Evolutionary conservation across 1,140 invertebrate genomes (phyloP).

Genomic region (Atta texana): DNA sequence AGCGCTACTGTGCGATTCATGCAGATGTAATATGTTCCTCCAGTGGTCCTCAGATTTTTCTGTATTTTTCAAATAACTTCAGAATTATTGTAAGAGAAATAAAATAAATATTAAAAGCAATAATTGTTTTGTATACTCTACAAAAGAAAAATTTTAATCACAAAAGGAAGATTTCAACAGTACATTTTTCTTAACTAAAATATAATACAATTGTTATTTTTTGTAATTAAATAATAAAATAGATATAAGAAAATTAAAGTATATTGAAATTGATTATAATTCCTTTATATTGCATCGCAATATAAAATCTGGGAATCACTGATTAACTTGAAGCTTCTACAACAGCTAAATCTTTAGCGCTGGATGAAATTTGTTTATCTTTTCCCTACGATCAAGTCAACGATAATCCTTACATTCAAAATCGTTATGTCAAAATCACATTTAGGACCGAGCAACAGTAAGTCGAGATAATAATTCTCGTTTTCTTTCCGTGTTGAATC

Average conservation of each 20-base stretch:
- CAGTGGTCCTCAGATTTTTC: conserved; percentile 21
- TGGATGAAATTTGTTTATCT: conserved; percentile 32
- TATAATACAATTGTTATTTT: neutral
- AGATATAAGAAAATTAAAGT: neutral
- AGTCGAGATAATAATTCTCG: neutral
- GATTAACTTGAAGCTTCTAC: conserved; percentile 9
- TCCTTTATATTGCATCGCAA: neutral
- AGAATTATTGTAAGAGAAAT: conserved; percentile 8
- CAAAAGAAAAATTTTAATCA: neutral
- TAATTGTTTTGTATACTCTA: neutral
- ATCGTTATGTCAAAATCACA: conserved; percentile 8
- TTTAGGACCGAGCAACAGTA: conserved; percentile 21
- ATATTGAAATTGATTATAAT: neutral
- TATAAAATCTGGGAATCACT: conserved; percentile 37
- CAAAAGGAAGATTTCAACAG: neutral
- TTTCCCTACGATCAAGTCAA: neutral
- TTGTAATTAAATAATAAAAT: conserved; percentile 16
- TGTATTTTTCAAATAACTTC: neutral
- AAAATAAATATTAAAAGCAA: conserved; percentile 1
- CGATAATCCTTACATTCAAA: neutral
- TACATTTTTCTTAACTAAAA: neutral
- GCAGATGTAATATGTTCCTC: conserved; percentile 13
- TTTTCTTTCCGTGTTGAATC: conserved; percentile 13
- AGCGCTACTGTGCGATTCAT: conserved; percentile 56
- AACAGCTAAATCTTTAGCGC: conserved; percentile 24